phyloP scores from a whole-genome alignment of 2,888 invertebrate species.

The Trichacis sp. region DNA sequence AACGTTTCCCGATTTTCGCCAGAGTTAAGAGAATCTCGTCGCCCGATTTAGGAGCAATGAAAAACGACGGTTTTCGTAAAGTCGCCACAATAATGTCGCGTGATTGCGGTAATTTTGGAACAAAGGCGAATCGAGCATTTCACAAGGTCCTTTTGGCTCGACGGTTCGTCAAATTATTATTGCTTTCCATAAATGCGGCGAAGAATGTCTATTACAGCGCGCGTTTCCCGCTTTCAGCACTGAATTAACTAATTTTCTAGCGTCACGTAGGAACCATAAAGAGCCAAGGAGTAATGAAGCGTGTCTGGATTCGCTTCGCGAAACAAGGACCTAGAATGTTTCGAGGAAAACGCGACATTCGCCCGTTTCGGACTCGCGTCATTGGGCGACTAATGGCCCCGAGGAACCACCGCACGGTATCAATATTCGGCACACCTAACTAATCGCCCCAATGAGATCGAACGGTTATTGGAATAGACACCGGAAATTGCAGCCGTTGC shows the following conservation, averaged over 20 bases:
- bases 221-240: background rate
- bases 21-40: too few species aligned
- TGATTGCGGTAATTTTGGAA: too few species aligned
- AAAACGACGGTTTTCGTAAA: too few species aligned
- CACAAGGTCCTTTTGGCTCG: background rate
- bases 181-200: background rate
- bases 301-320: background rate
- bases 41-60: too few species aligned
- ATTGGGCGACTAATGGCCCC: background rate
- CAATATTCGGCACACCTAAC: constrained; percentile 8
- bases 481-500: constrained; percentile 6
- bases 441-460: background rate
- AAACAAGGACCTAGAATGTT: background rate
- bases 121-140: background rate
- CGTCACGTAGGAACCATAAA: background rate
- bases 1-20: too few species aligned
- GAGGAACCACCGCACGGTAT: background rate
- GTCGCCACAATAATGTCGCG: too few species aligned
- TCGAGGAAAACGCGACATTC: background rate
- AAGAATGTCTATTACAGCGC: constrained; percentile 1
- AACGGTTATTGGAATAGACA: background rate
- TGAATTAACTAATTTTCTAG: constrained; percentile 5
- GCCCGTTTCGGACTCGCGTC: background rate
- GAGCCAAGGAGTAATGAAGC: background rate
- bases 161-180: background rate